Percentiles rank a stretch among this genome's conserved stretches.
Evolutionary conservation across 1,140 invertebrate species (phyloP).

Genomic region (Heliconius hermathena): DNA sequence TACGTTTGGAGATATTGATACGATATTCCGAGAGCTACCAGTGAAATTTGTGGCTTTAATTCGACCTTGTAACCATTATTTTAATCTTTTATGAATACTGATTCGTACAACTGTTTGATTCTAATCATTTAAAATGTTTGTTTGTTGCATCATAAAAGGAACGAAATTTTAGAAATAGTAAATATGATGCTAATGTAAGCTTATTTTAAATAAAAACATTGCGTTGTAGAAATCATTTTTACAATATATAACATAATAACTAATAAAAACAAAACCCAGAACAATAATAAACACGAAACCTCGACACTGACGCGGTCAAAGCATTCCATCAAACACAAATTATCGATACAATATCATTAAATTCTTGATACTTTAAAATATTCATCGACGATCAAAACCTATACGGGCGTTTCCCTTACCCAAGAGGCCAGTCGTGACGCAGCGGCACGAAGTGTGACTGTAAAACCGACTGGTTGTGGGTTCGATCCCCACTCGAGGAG

Average conservation of each 20-base stretch:
- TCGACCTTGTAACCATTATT: conserved; percentile 30
- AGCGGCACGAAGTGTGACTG: too few species aligned
- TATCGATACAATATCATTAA: conserved; percentile 10
- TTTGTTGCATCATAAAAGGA: too few species aligned
- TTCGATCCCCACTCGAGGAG: too few species aligned
- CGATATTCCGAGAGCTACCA: conserved; percentile 55
- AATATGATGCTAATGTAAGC: too few species aligned
- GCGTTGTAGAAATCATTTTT: too few species aligned
- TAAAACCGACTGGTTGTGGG: too few species aligned
- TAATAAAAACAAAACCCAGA: too few species aligned
- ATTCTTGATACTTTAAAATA: conserved; percentile 16
- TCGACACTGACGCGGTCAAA: background rate
- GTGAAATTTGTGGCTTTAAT: conserved; percentile 46
- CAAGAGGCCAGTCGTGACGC: too few species aligned
- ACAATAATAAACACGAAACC: background rate
- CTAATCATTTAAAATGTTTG: background rate
- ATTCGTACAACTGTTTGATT: background rate
- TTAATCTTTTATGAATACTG: conserved; percentile 20
- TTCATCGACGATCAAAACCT: background rate
- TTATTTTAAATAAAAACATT: too few species aligned
- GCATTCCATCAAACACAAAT: conserved; percentile 11
- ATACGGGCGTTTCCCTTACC: conserved; percentile 9
- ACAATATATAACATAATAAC: too few species aligned
- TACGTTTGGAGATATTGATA: conserved; percentile 52
- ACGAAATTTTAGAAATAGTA: too few species aligned